Evolutionary conservation across 2,797 vertebrate species (phyloP).

Genomic region (Sphaeramia orbicularis): DNA sequence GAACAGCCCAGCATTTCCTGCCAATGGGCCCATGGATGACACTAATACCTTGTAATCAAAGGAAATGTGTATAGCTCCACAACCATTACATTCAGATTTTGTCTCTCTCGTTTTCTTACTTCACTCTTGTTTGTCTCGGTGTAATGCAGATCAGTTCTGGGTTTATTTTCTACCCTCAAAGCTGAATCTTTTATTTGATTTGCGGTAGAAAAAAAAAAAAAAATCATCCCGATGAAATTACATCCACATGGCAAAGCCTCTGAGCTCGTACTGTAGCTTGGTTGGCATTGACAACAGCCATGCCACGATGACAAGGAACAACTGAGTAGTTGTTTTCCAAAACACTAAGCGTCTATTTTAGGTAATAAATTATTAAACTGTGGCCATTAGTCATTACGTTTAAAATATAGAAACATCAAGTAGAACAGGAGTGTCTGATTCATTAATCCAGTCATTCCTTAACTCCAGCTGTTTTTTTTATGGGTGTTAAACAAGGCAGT

Average conservation of each 20-base stretch:
- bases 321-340: conserved; percentile 46
- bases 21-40: conserved; percentile 78
- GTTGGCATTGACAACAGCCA: conserved; percentile 67
- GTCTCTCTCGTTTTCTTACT: conserved; percentile 75
- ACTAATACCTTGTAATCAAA: conserved; percentile 84
- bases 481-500: conserved; percentile 18
- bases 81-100: conserved; percentile 77
- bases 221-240: conserved; percentile 80
- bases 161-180: conserved; percentile 82
- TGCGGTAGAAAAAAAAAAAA: conserved; percentile 67
- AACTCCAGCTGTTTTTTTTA: conserved; percentile 29
- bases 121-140: conserved; percentile 79
- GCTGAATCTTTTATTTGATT: conserved; percentile 84
- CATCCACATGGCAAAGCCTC: conserved; percentile 83
- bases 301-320: conserved; percentile 69
- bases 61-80: conserved; percentile 74
- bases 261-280: conserved; percentile 57
- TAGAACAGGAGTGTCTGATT: conserved; percentile 37
- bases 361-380: conserved; percentile 42
- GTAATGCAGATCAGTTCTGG: conserved; percentile 80
- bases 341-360: conserved; percentile 56
- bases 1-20: conserved; percentile 72
- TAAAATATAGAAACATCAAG: conserved; percentile 43
- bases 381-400: conserved; percentile 43
- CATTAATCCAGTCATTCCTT: conserved; percentile 14